Conservation (phyloP, 2,797 vertebrate genomes). For the Perdix hodgsoniae region DNA sequence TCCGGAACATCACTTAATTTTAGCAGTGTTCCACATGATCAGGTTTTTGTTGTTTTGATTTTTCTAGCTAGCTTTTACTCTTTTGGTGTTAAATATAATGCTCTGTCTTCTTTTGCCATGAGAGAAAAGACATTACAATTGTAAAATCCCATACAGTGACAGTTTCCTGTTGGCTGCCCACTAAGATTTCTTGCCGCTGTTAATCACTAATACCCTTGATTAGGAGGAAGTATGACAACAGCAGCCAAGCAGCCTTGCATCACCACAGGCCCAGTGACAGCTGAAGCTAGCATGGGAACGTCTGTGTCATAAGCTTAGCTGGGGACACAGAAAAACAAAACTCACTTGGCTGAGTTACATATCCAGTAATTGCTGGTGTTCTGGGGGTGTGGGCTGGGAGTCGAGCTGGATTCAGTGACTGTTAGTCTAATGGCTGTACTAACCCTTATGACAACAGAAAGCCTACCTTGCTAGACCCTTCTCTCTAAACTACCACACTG, state of each 20-base stretch:
- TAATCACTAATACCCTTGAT: neutral
- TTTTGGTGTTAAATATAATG: neutral
- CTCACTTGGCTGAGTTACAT: neutral
- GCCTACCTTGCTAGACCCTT: neutral
- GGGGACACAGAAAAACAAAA: neutral
- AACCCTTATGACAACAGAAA: slow-evolving; percentile 1
- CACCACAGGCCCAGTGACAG: neutral
- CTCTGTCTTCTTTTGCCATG: neutral
- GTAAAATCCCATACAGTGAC: neutral
- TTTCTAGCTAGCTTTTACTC: neutral
- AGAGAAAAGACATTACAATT: neutral
- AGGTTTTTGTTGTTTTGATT: neutral
- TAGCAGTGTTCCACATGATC: neutral
- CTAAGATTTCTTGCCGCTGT: neutral
- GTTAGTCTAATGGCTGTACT: slow-evolving; percentile 12
- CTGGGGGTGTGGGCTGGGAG: neutral
- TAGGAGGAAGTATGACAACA: neutral
- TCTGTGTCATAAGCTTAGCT: slow-evolving; percentile 21
- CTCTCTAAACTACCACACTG: neutral
- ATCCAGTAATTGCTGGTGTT: neutral
- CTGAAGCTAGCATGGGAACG: neutral
- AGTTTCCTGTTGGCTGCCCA: neutral
- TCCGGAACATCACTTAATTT: neutral
- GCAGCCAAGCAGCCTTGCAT: neutral
- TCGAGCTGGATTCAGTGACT: neutral